These are phyloP conservation scores for Trogon melanurus DNA, from an alignment of 2,113 vertebrate species.

Conservation along the genomic window DNA sequence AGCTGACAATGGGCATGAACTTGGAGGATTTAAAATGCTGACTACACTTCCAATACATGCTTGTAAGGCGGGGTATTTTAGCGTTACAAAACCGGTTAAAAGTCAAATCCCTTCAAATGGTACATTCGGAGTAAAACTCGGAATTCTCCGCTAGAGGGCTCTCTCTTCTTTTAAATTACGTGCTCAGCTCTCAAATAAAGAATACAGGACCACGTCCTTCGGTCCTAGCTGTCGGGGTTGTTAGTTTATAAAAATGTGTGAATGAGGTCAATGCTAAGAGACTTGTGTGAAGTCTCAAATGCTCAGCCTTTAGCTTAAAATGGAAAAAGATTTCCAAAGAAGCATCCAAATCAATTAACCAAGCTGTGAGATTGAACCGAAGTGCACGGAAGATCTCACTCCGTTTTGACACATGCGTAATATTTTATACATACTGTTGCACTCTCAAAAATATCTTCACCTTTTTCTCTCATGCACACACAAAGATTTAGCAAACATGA, in stretches of 20 bases:
- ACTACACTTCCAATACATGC: neutral
- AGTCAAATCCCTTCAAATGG: neutral
- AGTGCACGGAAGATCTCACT: slow-evolving; percentile 21
- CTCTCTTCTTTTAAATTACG: slow-evolving; percentile 51
- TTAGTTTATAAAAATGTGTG: slow-evolving; percentile 22
- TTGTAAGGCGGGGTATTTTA: neutral
- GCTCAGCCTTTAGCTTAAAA: slow-evolving; percentile 12
- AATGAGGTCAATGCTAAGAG: neutral
- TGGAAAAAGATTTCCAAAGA: slow-evolving; percentile 14
- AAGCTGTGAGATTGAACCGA: neutral
- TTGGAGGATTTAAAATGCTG: neutral
- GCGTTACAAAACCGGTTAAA: neutral
- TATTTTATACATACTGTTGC: slow-evolving; percentile 23
- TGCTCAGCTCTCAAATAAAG: accelerated
- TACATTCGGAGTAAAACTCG: neutral
- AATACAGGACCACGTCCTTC: neutral
- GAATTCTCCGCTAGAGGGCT: slow-evolving; percentile 60
- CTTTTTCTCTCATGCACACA: neutral
- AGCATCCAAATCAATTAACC: slow-evolving; percentile 38
- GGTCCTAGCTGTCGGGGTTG: neutral
- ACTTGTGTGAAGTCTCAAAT: neutral
- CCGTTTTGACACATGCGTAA: neutral
- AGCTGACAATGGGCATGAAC: neutral
- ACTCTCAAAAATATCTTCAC: neutral
- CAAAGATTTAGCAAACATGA: neutral